Percentiles rank a stretch among this genome's conserved stretches.
Conservation (phyloP, 1,140 invertebrate species). For the Trichogramma pretiosum region DNA sequence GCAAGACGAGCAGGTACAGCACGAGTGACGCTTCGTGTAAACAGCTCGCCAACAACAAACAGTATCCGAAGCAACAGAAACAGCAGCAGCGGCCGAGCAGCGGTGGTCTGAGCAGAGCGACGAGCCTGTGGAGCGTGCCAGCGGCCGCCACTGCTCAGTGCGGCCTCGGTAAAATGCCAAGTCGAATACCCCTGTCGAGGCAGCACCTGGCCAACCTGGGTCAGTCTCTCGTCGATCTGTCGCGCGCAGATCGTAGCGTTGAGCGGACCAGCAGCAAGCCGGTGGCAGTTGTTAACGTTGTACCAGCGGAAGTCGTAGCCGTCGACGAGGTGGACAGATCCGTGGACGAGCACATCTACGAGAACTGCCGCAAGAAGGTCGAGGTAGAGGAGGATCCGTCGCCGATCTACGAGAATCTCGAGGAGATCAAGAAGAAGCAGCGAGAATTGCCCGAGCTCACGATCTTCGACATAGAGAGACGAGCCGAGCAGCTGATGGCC, state of each 20-base stretch:
- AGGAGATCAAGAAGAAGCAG: constrained; percentile 8
- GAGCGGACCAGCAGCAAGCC: constrained; percentile 20
- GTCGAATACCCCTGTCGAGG: constrained; percentile 37
- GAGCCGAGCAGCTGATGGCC: constrained; percentile 34
- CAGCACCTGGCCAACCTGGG: constrained; percentile 24
- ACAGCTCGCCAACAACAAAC: neutral
- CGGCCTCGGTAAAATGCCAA: constrained; percentile 27
- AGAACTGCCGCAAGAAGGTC: constrained; percentile 30
- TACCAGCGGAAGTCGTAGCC: constrained; percentile 5
- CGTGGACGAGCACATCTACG: constrained; percentile 37
- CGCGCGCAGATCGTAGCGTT: constrained; percentile 32
- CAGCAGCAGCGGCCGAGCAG: neutral
- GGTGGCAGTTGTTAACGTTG: constrained; percentile 4
- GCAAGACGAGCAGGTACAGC: neutral
- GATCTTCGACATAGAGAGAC: constrained; percentile 30
- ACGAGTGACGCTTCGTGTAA: neutral
- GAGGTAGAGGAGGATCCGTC: neutral
- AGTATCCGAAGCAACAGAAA: neutral
- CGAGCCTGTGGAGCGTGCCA: constrained; percentile 37
- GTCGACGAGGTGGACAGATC: constrained; percentile 33
- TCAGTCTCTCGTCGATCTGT: constrained; percentile 40
- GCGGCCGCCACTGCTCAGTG: constrained; percentile 18
- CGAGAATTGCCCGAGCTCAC: constrained; percentile 13
- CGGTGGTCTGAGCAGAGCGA: constrained; percentile 29
- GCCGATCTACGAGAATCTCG: constrained; percentile 31